These are phyloP conservation scores for Saccostrea echinata DNA, from an alignment of 1,140 invertebrate genomes.

Conservation along the genomic window DNA sequence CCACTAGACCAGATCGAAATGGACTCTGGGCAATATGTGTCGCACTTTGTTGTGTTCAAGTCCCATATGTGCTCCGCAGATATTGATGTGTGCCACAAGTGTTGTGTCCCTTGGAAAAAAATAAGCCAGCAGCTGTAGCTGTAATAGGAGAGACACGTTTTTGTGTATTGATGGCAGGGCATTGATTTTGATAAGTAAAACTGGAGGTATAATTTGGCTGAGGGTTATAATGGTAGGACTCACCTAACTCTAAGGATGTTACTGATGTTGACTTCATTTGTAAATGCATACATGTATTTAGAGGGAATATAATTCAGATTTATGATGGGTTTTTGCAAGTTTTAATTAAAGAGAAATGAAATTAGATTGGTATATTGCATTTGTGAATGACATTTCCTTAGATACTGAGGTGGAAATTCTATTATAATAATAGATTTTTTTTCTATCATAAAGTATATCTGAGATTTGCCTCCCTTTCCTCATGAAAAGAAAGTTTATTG, in stretches of 20 bases:
- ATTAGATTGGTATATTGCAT: too few species aligned
- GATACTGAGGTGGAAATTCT: too few species aligned
- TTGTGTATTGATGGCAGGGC: constrained; percentile 17
- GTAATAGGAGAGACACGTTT: background rate
- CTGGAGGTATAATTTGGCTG: background rate
- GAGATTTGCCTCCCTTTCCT: background rate
- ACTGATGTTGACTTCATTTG: too few species aligned
- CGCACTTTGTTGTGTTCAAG: background rate
- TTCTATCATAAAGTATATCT: background rate
- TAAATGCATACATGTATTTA: too few species aligned
- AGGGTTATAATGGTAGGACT: background rate
- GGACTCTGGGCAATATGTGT: background rate
- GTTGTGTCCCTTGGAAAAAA: background rate
- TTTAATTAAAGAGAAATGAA: too few species aligned
- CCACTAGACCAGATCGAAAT: background rate
- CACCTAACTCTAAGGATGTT: too few species aligned
- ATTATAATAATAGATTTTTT: too few species aligned
- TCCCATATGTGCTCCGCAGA: background rate
- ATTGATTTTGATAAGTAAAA: constrained; percentile 30
- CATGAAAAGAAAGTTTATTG: background rate
- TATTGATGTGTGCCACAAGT: constrained; percentile 27
- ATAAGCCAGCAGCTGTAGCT: background rate
- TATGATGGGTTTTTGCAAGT: too few species aligned
- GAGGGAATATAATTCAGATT: too few species aligned
- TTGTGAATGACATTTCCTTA: too few species aligned